Conservation (phyloP, 2,113 vertebrate species). For the Neolamprologus devosi region DNA sequence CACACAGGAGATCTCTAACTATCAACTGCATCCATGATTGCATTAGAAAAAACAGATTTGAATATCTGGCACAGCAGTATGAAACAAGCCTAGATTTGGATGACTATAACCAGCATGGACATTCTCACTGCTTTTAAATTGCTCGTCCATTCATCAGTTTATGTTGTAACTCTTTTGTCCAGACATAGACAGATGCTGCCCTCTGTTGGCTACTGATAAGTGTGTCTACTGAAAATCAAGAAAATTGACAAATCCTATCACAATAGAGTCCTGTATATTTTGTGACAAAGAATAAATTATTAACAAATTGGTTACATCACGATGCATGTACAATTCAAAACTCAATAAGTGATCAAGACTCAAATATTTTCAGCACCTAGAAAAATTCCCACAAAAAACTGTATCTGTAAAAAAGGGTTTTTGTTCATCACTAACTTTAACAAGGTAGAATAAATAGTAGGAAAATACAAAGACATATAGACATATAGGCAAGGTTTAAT, state of each 20-base stretch:
- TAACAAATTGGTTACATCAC: not conserved
- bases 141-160: not conserved
- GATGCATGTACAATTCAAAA: not conserved
- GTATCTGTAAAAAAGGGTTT: not conserved
- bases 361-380: not conserved
- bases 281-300: not conserved
- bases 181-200: conserved; percentile 30
- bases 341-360: not conserved
- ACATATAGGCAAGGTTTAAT: not conserved
- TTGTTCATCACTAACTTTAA: not conserved
- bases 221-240: not conserved
- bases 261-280: not conserved
- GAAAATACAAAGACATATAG: not conserved
- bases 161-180: not conserved
- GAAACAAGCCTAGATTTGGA: not conserved
- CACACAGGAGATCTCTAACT: not conserved
- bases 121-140: not conserved
- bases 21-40: not conserved
- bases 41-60: not conserved
- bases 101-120: not conserved
- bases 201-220: conserved; percentile 24
- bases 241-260: not conserved
- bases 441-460: not conserved
- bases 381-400: not conserved
- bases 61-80: not conserved